phyloP scores from a whole-genome alignment of 2,113 vertebrate genomes.

The Zootoca vivipara region DNA sequence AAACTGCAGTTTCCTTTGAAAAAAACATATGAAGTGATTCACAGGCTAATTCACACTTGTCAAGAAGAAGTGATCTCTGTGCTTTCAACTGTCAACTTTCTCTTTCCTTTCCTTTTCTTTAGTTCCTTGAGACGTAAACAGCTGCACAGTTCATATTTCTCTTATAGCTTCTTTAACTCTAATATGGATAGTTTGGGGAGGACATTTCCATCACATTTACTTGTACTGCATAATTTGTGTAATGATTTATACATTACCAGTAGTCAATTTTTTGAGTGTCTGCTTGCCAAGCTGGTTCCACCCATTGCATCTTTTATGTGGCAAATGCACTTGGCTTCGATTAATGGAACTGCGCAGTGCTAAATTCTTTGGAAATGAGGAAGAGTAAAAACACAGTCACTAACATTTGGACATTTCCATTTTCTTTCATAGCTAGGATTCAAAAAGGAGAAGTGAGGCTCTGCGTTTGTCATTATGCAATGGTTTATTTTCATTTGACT shows the following conservation, averaged over 20 bases:
- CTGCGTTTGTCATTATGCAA: slow-evolving; percentile 32
- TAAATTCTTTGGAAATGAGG: slow-evolving; percentile 8
- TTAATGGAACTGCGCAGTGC: background rate
- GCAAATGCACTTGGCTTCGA: slow-evolving; percentile 21
- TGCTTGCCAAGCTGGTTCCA: slow-evolving; percentile 30
- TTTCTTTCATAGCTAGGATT: slow-evolving; percentile 48
- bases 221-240: slow-evolving; percentile 4
- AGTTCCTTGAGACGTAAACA: slow-evolving; percentile 17
- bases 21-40: slow-evolving; percentile 9
- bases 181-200: background rate
- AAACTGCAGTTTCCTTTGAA: slow-evolving; percentile 14
- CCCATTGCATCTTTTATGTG: slow-evolving; percentile 1
- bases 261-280: background rate
- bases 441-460: slow-evolving; percentile 53
- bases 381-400: background rate
- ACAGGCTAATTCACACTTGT: background rate
- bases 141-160: slow-evolving; percentile 30
- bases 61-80: slow-evolving; percentile 13
- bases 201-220: slow-evolving; percentile 27
- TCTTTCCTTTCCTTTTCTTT: slow-evolving; percentile 12
- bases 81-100: slow-evolving; percentile 19
- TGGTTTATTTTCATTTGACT: slow-evolving; percentile 53
- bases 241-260: slow-evolving; percentile 33
- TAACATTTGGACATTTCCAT: slow-evolving; percentile 38
- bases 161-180: background rate